Percentiles rank a stretch among this genome's conserved stretches.
These are phyloP conservation scores for Psammodynastes pulverulentus DNA, from an alignment of 2,113 vertebrate genomes.

Conservation along the genomic window DNA sequence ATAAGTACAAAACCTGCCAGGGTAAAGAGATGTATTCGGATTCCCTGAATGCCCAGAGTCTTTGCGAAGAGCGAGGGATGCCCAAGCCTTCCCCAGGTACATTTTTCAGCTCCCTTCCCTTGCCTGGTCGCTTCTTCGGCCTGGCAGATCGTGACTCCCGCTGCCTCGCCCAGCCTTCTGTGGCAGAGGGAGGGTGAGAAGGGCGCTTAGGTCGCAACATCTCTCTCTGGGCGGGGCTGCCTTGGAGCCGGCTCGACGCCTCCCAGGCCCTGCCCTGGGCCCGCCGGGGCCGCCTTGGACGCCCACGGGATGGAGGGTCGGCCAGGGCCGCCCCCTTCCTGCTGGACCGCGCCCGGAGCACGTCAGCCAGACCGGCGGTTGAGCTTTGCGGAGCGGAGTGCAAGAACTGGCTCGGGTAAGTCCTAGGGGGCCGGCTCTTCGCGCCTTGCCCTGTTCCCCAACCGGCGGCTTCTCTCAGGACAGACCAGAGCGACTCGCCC, in stretches of 20 bases:
- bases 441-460: not conserved
- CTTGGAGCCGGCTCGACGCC: not conserved
- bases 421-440: not conserved
- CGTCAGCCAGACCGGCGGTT: not conserved
- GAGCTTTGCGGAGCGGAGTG: not conserved
- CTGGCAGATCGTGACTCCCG: not conserved
- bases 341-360: not conserved
- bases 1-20: not conserved
- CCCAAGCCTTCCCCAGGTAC: not conserved
- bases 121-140: not conserved
- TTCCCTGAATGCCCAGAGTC: not conserved
- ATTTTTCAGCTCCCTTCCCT: not conserved
- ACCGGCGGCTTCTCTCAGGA: not conserved
- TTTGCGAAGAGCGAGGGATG: not conserved
- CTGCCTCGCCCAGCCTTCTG: not conserved
- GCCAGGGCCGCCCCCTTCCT: constrained; percentile 16
- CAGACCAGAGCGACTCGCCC: not conserved
- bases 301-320: constrained; percentile 11
- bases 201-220: not conserved
- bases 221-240: not conserved
- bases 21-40: not conserved
- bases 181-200: not conserved
- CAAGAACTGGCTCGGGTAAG: not conserved
- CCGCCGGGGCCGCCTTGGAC: not conserved
- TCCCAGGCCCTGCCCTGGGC: not conserved